Conservation (phyloP, 2,888 invertebrate genomes). For the Nephrotoma flavescens region DNA sequence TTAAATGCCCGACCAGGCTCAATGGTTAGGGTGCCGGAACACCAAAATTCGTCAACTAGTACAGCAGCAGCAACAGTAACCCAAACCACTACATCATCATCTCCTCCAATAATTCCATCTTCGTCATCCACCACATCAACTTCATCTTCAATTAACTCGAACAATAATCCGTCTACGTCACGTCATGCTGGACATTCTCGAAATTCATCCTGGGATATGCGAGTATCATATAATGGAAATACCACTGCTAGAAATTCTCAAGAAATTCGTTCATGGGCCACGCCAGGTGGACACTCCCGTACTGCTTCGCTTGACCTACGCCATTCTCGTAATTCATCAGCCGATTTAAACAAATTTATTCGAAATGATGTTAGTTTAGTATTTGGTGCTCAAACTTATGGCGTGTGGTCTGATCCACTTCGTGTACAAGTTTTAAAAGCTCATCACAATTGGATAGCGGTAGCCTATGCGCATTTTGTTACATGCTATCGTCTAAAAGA, state of each 20-base stretch:
- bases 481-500: constrained; percentile 90
- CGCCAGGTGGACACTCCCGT: constrained; percentile 54
- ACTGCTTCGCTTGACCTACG: constrained; percentile 68
- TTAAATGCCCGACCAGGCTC: constrained; percentile 23
- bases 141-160: constrained; percentile 16
- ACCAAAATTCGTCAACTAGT: constrained; percentile 8
- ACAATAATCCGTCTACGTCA: constrained; percentile 7
- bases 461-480: constrained; percentile 91
- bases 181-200: constrained; percentile 45
- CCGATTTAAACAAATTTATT: constrained; percentile 56
- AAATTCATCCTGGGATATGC: constrained; percentile 70
- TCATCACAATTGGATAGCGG: constrained; percentile 96
- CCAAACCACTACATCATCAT: neutral
- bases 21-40: constrained; percentile 31
- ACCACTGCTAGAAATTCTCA: constrained; percentile 31
- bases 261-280: constrained; percentile 20
- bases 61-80: neutral
- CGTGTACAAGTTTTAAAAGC: constrained; percentile 88
- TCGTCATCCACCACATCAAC: constrained; percentile 12
- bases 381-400: constrained; percentile 38
- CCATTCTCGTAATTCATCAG: constrained; percentile 57
- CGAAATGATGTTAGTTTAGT: constrained; percentile 55
- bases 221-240: constrained; percentile 20
- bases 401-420: constrained; percentile 68
- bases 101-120: neutral